Evolutionary conservation across 2,888 invertebrate species (phyloP).

Genomic region (Drosophila ezoana): DNA sequence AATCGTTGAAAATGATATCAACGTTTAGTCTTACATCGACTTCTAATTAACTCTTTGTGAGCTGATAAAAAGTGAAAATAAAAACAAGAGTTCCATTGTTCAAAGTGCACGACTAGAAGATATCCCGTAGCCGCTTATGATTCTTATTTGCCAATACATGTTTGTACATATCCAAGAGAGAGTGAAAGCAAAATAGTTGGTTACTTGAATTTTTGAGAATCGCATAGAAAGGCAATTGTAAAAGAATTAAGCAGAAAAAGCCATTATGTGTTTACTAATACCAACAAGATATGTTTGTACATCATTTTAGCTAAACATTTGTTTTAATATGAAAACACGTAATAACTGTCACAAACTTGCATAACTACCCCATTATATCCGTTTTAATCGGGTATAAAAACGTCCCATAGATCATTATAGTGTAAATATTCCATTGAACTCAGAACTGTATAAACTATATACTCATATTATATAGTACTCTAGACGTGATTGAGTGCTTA

Average conservation of each 20-base stretch:
- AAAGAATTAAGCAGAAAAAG: too few relatives aligned
- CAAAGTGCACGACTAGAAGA: neutral
- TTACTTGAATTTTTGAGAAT: too few relatives aligned
- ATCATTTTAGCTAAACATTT: too few relatives aligned
- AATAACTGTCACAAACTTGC: too few relatives aligned
- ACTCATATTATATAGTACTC: neutral
- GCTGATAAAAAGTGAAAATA: neutral
- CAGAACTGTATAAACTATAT: neutral
- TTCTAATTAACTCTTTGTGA: constrained; percentile 6
- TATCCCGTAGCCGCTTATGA: neutral
- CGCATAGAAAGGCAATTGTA: too few relatives aligned
- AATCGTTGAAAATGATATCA: constrained; percentile 6
- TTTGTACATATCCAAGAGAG: neutral
- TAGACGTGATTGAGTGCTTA: neutral
- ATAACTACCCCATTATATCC: too few relatives aligned
- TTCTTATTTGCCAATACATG: neutral
- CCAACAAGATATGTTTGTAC: too few relatives aligned
- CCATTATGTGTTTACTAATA: too few relatives aligned
- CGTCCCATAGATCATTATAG: neutral
- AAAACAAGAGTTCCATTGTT: neutral
- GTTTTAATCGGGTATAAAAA: too few relatives aligned
- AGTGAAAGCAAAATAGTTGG: neutral
- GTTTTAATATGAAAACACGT: too few relatives aligned
- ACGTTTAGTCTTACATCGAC: constrained; percentile 12
- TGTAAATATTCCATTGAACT: constrained; percentile 2